Evolutionary conservation across 53 echinoderm and acorn worm species (phyloP).

Genomic region (Temnopleurus reevesii): DNA sequence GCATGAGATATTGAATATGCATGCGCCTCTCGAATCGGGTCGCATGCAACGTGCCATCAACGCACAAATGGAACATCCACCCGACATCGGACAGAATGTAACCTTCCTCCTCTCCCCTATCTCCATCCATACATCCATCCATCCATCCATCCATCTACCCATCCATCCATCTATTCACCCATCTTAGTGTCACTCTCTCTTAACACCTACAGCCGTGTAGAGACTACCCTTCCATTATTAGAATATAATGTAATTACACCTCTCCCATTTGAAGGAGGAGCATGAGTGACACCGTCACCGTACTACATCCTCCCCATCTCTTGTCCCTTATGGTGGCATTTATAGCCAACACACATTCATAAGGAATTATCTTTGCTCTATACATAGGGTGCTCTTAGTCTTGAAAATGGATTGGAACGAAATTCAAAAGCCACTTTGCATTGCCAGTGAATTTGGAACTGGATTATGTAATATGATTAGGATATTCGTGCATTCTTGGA

Average conservation of each 20-base stretch:
- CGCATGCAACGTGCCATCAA: neutral
- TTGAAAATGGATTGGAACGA: too few species aligned
- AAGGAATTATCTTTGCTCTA: too few species aligned
- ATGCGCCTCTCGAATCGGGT: neutral
- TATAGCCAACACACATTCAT: too few species aligned
- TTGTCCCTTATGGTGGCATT: neutral
- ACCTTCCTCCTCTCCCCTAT: neutral
- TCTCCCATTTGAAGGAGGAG: neutral
- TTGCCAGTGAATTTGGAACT: too few species aligned
- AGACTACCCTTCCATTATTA: conserved; percentile 19
- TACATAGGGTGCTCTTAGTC: too few species aligned
- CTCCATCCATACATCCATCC: neutral
- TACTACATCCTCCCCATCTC: neutral
- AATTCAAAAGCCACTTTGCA: too few species aligned
- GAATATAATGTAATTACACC: conserved; percentile 34
- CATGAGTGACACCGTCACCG: conserved; percentile 27
- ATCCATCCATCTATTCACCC: neutral
- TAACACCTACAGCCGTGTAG: neutral
- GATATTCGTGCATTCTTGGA: too few species aligned
- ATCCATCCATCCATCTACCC: neutral
- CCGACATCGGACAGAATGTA: neutral
- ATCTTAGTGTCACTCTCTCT: neutral
- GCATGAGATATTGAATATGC: conserved; percentile 8
- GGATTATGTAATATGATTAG: too few species aligned
- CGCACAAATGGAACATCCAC: conserved; percentile 4